Base-by-base conservation (phyloP, 2,888 invertebrate species). In the Apeira syringaria region DNA sequence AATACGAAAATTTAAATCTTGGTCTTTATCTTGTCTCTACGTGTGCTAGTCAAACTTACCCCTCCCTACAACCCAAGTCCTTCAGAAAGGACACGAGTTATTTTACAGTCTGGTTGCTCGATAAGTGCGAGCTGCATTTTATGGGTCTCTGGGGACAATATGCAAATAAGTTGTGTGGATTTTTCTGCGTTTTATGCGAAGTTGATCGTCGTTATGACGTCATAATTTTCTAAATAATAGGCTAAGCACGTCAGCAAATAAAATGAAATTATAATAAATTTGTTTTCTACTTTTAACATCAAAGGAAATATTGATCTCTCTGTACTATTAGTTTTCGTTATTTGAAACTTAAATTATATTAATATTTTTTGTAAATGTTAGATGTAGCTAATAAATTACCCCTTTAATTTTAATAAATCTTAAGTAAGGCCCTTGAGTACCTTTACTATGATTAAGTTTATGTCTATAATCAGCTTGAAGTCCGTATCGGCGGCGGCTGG, bases 161-260 rank as follows among this genome's bases (percentile, higher is more conserved):
- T 43, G 42, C 42, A 43, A 43, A 43, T 43, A 27, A 36, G 26
- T 42, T 36, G 26, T 43, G 31, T 43, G 36, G 27, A 43, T 36
- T 36, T 42, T 43, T 43, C 42, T 43, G 42, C 27, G 27, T 43
- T 43, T 43, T 36, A 36, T 43, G 42, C 15, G 42, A 30, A 30
- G 30, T 25, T 10, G 31, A 27, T 36, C 42, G 30, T 36, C 42
- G 42, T 43, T 43, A 15, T 31, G 31, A 24, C 27, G 20, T 31
- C 22, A 36, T 36, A 36, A 43, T 31, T 43, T 41, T 31, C n/a
- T 22, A 32, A 42, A 32, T 32, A 43, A 36, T 36, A 22, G 22
- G 3, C 26, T 12, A 8, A 24, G 31, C 18, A 10, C 13, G 18
- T 34, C 32, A n/a, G n/a, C n/a, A n/a, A n/a, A n/a, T 33, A 11